phyloP scores from a whole-genome alignment of 2,888 invertebrate genomes.

The Lucinisca nassula region DNA sequence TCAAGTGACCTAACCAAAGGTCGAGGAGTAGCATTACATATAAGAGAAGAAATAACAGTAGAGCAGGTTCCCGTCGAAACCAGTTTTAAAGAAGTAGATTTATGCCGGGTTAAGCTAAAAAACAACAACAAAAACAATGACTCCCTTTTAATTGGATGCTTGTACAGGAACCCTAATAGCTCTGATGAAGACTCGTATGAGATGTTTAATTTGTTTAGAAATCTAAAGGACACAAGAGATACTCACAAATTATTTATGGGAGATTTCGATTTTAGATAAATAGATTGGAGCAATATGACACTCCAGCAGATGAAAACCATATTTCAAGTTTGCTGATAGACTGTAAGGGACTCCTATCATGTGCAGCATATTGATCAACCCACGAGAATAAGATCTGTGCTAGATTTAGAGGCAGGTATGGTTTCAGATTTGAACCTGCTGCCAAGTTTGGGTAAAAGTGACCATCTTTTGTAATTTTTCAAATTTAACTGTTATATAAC shows the following conservation, averaged over 20 bases:
- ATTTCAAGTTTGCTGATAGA: neutral
- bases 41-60: too few species aligned
- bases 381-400: neutral
- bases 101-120: too few species aligned
- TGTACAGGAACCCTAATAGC: neutral
- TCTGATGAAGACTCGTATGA: neutral
- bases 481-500: neutral
- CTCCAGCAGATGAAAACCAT: neutral
- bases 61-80: too few species aligned
- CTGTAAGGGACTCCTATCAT: neutral
- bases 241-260: neutral
- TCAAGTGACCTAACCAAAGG: too few species aligned
- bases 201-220: neutral
- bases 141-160: neutral
- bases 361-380: neutral
- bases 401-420: neutral
- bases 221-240: neutral
- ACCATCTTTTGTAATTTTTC: neutral
- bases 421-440: neutral
- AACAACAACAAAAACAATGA: too few species aligned
- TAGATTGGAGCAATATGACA: neutral
- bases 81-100: too few species aligned
- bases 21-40: too few species aligned
- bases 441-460: neutral
- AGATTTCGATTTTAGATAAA: neutral